Evolutionary conservation across 2,113 vertebrate species (phyloP), one percentile per base, ranked within the genome.

Genomic region (Chionodraco myersi): DNA sequence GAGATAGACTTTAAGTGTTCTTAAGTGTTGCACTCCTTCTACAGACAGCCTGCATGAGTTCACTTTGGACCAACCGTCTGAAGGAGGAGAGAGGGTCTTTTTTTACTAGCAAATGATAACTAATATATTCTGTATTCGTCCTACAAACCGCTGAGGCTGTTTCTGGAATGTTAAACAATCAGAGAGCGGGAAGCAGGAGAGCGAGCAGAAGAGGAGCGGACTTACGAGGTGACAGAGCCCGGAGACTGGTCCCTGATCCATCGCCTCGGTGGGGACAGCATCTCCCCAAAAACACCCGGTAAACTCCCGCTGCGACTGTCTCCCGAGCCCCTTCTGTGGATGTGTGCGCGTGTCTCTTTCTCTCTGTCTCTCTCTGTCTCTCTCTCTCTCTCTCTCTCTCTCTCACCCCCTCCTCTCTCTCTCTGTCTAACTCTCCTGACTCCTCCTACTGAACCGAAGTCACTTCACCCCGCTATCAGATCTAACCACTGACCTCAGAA

Each of bases 141-240:
- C 7, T 15, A 3, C 16, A 2, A 12, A 15, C 3, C 21, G 6
- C n/a, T 7, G n/a, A 34, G n/a, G 60, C 18, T n/a, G 36, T 41
- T 41, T 41, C 36, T 41, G 36, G 36, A 41, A 41, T 41, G 36
- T 41, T 41, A 41, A 41, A 30, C 30, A 30, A 30, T 7, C 36
- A 41, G 36, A 6, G 36, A 41, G 36, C 36, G 7, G 36, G 36
- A 41, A 56, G 58, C 9, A 1, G 2, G 13, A 49, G 13, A 45
- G 12, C 6, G 11, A 9, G 15, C 1, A 45, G 8, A 71, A 77
- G 21, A 66, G 16, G 4, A 61, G 48, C 5, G n/a, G 21, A 84
- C 84, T 88, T 81, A 88, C 87, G 66, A 72, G 56, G 61, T 51
- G 16, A 63, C 6, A 15, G 51, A 51, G 23, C 62, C 73, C 15